Percentiles rank a stretch among this genome's conserved stretches.
These are phyloP conservation scores for Molossus alvarezi DNA, from an alignment of 2,797 vertebrate species.

Conservation along the genomic window DNA sequence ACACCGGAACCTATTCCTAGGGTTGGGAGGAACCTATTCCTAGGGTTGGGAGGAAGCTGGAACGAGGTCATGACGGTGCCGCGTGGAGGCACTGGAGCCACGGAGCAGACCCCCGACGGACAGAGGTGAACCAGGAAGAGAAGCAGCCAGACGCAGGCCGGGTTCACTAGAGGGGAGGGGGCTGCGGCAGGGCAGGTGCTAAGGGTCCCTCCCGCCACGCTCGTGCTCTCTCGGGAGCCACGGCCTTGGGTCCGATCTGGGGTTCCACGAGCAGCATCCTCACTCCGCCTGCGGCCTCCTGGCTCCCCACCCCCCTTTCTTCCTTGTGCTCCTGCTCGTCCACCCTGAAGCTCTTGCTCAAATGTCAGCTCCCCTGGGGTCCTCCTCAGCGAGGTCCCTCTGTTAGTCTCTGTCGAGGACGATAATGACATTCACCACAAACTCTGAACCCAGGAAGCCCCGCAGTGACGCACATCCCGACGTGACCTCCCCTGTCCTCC, in stretches of 20 bases:
- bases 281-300: not conserved
- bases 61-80: not conserved
- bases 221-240: not conserved
- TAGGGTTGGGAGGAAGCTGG: not conserved
- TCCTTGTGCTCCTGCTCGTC: not conserved
- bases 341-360: not conserved
- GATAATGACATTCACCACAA: not conserved
- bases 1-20: not conserved
- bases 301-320: not conserved
- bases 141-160: not conserved
- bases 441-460: not conserved
- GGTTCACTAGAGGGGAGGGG: not conserved
- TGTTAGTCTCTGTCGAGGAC: not conserved
- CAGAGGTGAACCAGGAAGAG: not conserved
- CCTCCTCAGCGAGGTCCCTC: not conserved
- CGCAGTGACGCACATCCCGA: not conserved
- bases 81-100: not conserved
- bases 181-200: too few relatives aligned
- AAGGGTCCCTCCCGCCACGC: not conserved
- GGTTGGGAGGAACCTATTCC: not conserved
- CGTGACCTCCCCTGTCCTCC: not conserved
- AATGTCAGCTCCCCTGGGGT: not conserved
- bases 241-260: not conserved
- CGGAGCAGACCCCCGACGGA: not conserved
- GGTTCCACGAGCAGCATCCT: not conserved